Conservation (phyloP, 1,140 invertebrate species). For the Aphaenogaster rudis region DNA sequence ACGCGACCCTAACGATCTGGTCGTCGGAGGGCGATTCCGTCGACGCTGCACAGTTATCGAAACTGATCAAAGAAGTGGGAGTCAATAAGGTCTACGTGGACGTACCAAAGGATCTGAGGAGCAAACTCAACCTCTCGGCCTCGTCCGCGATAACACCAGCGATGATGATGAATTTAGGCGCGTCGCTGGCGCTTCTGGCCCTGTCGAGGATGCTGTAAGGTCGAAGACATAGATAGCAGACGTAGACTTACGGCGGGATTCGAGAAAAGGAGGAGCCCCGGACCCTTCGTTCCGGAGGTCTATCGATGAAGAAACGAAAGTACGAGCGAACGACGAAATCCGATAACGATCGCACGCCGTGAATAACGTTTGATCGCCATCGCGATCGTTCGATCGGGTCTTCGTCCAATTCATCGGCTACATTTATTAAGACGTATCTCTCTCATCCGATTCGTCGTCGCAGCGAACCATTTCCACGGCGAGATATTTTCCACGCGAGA, state of each 20-base stretch:
- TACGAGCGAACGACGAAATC: not conserved
- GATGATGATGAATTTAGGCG: not conserved
- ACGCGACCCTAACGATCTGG: constrained; percentile 91
- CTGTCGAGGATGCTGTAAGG: constrained; percentile 69
- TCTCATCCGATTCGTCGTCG: not conserved
- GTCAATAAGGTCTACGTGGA: constrained; percentile 91
- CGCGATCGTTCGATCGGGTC: constrained; percentile 19
- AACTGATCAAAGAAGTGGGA: constrained; percentile 89
- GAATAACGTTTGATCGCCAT: constrained; percentile 5
- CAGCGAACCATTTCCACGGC: constrained; percentile 27
- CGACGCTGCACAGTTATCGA: constrained; percentile 88
- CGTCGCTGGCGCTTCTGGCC: constrained; percentile 56
- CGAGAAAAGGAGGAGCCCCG: not conserved
- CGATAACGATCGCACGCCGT: constrained; percentile 15
- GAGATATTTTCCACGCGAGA: constrained; percentile 1
- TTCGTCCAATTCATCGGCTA: constrained; percentile 19
- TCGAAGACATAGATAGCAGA: not conserved
- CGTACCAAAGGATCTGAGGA: constrained; percentile 88
- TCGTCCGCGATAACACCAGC: constrained; percentile 24
- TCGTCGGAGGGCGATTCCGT: constrained; percentile 89
- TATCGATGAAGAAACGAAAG: constrained; percentile 20
- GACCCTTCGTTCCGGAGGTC: not conserved
- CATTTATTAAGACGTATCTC: constrained; percentile 21
- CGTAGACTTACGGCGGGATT: constrained; percentile 31
- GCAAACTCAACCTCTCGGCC: constrained; percentile 84